These are phyloP conservation scores for Muscicapa comitata DNA, from an alignment of 2,797 vertebrate species.

Conservation along the genomic window DNA sequence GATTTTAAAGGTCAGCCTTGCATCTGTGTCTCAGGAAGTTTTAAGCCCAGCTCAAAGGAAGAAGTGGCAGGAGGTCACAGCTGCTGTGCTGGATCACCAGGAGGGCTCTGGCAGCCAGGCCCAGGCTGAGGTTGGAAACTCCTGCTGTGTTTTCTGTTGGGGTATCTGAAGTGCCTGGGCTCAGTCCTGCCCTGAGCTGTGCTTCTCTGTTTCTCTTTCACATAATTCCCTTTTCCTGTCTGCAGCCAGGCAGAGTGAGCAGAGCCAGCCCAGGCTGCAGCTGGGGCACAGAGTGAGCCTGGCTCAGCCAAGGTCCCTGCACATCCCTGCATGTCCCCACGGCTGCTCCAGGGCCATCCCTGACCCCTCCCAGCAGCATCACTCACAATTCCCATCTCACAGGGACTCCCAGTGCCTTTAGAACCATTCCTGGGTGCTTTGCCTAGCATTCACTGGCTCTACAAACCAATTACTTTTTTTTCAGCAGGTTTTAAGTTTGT, in stretches of 20 bases:
- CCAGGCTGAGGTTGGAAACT: not conserved
- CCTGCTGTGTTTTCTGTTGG: not conserved
- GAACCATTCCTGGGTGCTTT: not conserved
- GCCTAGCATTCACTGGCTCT: not conserved
- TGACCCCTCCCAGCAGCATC: too few species aligned
- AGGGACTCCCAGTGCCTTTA: not conserved
- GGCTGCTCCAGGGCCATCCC: not conserved
- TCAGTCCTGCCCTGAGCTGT: not conserved
- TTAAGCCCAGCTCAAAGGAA: not conserved
- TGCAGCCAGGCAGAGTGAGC: not conserved
- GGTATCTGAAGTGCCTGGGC: not conserved
- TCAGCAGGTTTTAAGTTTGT: not conserved
- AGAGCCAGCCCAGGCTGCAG: not conserved
- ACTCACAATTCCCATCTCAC: too few species aligned
- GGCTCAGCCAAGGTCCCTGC: not conserved
- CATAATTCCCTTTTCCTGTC: not conserved
- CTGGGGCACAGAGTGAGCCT: not conserved
- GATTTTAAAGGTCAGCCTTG: not conserved
- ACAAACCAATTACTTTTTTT: not conserved
- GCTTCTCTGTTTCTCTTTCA: not conserved
- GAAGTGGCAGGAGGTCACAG: not conserved
- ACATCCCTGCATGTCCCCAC: not conserved
- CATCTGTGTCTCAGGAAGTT: not conserved
- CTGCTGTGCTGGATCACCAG: rapidly evolving
- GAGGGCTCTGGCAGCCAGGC: not conserved